phyloP scores from a whole-genome alignment of 2,797 vertebrate species.

The Anguilla pacifica region DNA sequence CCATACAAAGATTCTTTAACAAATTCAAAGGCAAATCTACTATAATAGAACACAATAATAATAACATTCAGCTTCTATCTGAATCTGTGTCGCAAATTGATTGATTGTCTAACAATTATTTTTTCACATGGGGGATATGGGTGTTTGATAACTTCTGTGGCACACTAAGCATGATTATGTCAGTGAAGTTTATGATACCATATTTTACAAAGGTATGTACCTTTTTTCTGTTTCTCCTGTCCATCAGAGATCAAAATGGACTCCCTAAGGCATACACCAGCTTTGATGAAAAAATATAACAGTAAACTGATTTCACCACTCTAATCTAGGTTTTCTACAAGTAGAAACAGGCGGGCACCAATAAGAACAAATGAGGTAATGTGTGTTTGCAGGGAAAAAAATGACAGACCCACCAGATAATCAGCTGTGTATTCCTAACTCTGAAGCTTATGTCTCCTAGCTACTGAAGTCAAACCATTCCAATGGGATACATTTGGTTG shows the following conservation, averaged over 20 bases:
- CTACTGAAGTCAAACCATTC: no score
- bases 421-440: no score
- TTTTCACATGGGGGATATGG: no score
- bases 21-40: no score
- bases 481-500: no score
- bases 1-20: no score
- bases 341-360: background rate
- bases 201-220: background rate
- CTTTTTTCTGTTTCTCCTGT: background rate
- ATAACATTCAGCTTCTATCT: no score
- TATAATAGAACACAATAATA: no score
- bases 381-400: background rate
- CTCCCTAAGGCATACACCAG: background rate
- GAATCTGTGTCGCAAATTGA: no score
- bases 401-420: no score
- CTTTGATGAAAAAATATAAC: background rate
- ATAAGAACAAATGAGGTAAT: background rate
- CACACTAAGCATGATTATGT: background rate
- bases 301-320: background rate
- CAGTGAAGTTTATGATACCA: background rate
- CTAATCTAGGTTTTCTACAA: background rate
- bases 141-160: background rate
- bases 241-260: background rate
- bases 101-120: no score
- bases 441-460: no score